Percentiles rank a stretch among this genome's conserved stretches.
These are phyloP conservation scores for Lasioglossum zephyrum DNA, from an alignment of 2,888 invertebrate species.

Conservation along the genomic window DNA sequence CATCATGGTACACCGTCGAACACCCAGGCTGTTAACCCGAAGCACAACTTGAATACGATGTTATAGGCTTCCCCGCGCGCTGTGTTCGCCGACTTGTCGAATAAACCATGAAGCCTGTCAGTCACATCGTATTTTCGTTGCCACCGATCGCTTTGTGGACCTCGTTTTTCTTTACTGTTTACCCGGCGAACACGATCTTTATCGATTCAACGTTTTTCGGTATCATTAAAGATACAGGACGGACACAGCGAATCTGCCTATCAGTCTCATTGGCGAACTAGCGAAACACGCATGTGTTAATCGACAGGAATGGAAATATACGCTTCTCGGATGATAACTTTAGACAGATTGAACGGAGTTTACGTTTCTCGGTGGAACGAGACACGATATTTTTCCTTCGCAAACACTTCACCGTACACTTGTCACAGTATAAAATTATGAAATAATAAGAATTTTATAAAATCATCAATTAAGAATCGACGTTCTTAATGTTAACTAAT, in stretches of 20 bases:
- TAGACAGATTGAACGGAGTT: neutral
- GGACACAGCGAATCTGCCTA: neutral
- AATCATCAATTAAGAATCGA: neutral
- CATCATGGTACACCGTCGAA: slow-evolving; percentile 77
- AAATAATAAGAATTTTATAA: neutral
- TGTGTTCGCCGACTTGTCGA: slow-evolving; percentile 71
- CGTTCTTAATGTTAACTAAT: neutral
- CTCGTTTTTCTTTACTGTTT: slow-evolving; percentile 10
- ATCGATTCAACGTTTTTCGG: neutral
- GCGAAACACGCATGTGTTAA: neutral
- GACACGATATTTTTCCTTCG: neutral
- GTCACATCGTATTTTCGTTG: slow-evolving; percentile 66
- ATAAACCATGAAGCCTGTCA: slow-evolving; percentile 74
- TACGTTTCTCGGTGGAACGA: neutral
- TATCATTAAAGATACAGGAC: neutral
- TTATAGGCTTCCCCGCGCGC: slow-evolving; percentile 71
- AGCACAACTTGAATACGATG: slow-evolving; percentile 73
- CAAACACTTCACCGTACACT: neutral
- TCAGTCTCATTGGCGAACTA: rapidly evolving
- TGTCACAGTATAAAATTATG: neutral
- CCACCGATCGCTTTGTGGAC: slow-evolving; percentile 33
- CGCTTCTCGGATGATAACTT: neutral
- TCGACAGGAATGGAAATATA: neutral
- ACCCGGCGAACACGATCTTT: neutral
- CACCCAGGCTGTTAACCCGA: slow-evolving; percentile 75